These are phyloP conservation scores for Paragorgia papillata DNA, from an alignment of 92 coral and sea anemone genomes.

Conservation along the genomic window DNA sequence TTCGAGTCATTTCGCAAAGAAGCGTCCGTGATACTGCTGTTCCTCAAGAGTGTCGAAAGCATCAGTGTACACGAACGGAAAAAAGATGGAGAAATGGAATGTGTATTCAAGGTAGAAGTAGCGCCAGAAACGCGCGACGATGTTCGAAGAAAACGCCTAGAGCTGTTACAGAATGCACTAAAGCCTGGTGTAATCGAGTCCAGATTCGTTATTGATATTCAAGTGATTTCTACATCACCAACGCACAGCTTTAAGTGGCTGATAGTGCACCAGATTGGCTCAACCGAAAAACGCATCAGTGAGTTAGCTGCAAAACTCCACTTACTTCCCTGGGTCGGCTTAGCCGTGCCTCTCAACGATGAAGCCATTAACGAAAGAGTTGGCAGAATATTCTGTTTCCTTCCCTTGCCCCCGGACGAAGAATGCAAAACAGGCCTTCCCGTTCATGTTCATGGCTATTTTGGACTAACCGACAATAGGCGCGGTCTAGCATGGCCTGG, in stretches of 20 bases:
- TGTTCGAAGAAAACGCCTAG: slow-evolving; percentile 56
- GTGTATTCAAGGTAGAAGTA: slow-evolving; percentile 59
- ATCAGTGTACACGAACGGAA: slow-evolving; percentile 67
- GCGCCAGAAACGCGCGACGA: slow-evolving; percentile 46
- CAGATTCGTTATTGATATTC: slow-evolving; percentile 64
- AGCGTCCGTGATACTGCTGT: slow-evolving; percentile 71
- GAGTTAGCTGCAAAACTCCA: slow-evolving; percentile 50
- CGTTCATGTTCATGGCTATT: slow-evolving; percentile 88
- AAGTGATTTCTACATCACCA: slow-evolving; percentile 1
- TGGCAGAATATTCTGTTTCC: slow-evolving; percentile 89
- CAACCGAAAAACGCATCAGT: slow-evolving; percentile 12
- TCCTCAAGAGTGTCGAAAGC: slow-evolving; percentile 74
- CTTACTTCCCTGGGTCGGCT: slow-evolving; percentile 59
- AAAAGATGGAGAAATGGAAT: slow-evolving; percentile 34
- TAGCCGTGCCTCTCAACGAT: slow-evolving; percentile 52
- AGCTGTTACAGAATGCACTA: background rate
- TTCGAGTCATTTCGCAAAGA: slow-evolving; percentile 58
- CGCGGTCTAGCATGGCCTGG: slow-evolving; percentile 93
- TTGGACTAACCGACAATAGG: slow-evolving; percentile 94
- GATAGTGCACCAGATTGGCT: slow-evolving; percentile 46
- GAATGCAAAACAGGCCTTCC: slow-evolving; percentile 89
- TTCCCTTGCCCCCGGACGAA: slow-evolving; percentile 94
- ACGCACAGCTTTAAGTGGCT: slow-evolving; percentile 69
- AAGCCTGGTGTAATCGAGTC: slow-evolving; percentile 7
- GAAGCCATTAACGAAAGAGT: slow-evolving; percentile 31